These are phyloP conservation scores for Rhinichthys klamathensis DNA, from an alignment of 2,113 vertebrate species.

Conservation along the genomic window DNA sequence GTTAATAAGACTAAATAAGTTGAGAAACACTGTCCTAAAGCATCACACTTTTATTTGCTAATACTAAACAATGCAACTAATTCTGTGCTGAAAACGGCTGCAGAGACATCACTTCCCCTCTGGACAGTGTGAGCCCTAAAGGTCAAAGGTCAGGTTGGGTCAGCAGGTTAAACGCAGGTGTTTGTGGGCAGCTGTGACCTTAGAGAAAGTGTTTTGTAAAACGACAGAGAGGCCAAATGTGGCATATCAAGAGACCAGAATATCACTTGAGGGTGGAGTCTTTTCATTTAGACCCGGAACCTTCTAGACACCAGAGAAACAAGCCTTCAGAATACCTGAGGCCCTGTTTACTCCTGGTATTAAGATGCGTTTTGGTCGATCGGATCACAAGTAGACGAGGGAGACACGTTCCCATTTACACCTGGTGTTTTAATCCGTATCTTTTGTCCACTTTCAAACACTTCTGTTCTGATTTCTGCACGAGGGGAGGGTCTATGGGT, in stretches of 20 bases:
- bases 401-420: too few species aligned
- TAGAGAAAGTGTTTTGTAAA: constrained; percentile 1
- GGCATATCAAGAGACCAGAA: constrained; percentile 3
- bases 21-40: not conserved
- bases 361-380: too few species aligned
- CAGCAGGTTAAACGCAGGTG: constrained; percentile 39
- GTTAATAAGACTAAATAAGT: not conserved
- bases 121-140: not conserved
- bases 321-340: too few species aligned
- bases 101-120: constrained; percentile 5
- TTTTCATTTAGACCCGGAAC: not conserved
- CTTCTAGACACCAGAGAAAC: too few species aligned
- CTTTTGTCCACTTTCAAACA: too few species aligned
- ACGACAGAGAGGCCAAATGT: not conserved
- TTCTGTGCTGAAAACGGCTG: not conserved
- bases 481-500: too few species aligned
- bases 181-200: constrained; percentile 20
- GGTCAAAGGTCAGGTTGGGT: constrained; percentile 26
- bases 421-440: too few species aligned
- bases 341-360: too few species aligned
- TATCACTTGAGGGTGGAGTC: not conserved
- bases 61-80: not conserved
- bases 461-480: too few species aligned
- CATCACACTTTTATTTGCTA: not conserved
- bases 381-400: too few species aligned